Evolutionary conservation across 1,140 invertebrate genomes (phyloP).

Genomic region (Matsumurasca onukii): DNA sequence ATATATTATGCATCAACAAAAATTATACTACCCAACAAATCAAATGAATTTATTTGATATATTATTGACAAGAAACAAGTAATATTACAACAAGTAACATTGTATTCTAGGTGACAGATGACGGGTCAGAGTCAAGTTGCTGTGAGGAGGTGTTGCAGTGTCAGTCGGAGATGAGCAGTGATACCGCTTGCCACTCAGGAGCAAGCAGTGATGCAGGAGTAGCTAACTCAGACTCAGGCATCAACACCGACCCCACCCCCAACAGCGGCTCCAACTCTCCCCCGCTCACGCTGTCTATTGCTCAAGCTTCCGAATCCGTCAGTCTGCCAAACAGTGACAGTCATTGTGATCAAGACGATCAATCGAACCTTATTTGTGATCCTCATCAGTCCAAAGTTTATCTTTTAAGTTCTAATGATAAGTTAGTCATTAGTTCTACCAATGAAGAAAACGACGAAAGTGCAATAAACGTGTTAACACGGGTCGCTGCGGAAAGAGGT

Average conservation of each 20-base stretch:
- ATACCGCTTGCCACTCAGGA: conserved; percentile 35
- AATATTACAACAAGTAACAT: no score
- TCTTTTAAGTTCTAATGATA: neutral
- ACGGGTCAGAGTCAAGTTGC: conserved; percentile 42
- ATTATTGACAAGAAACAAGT: no score
- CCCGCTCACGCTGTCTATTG: conserved; percentile 1
- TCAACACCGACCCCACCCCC: conserved; percentile 33
- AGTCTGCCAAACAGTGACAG: no score
- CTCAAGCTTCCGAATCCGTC: neutral
- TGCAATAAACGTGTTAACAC: no score
- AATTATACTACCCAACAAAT: no score
- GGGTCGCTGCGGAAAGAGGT: neutral
- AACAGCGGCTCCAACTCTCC: conserved; percentile 38
- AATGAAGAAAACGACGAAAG: no score
- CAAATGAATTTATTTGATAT: no score
- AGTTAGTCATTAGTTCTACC: no score
- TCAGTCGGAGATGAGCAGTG: conserved; percentile 35
- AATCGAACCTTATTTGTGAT: neutral
- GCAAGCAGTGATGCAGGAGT: conserved; percentile 39
- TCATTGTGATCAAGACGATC: neutral
- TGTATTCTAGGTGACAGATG: conserved; percentile 41
- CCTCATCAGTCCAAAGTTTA: neutral
- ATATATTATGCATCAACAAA: no score
- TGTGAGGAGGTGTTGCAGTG: conserved; percentile 37
- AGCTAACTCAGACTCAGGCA: conserved; percentile 42